A percentile compares a stretch with the other conserved stretches of the same genome.
Conservation (phyloP, 1,140 invertebrate species). For the Rhizoglyphus robini region DNA sequence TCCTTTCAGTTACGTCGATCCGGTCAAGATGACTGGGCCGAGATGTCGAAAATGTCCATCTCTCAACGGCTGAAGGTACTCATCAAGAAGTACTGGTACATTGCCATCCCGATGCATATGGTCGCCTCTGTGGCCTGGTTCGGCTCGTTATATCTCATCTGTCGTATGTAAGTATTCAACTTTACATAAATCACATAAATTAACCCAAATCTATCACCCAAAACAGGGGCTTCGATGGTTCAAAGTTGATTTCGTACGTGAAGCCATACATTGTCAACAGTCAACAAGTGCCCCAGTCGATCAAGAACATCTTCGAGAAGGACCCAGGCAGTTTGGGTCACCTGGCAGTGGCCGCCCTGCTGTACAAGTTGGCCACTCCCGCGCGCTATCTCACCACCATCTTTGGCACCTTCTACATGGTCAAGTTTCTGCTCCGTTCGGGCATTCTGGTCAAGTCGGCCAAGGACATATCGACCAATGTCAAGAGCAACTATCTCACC, state of each 20-base stretch:
- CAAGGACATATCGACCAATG: not conserved
- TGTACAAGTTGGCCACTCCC: conserved; percentile 83
- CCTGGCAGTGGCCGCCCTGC: conserved; percentile 66
- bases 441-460: conserved; percentile 32
- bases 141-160: conserved; percentile 64
- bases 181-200: not conserved
- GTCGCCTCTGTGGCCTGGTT: conserved; percentile 72
- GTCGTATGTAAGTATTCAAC: conserved; percentile 35
- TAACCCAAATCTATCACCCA: conserved; percentile 19
- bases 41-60: conserved; percentile 42
- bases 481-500: not conserved
- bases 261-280: conserved; percentile 36
- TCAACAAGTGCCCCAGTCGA: conserved; percentile 45
- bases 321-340: conserved; percentile 58
- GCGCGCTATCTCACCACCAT: conserved; percentile 75
- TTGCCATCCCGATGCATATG: conserved; percentile 73
- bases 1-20: too few relatives aligned
- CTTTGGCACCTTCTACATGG: conserved; percentile 54
- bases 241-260: conserved; percentile 54
- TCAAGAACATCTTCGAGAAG: conserved; percentile 49
- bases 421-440: conserved; percentile 48
- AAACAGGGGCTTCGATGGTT: conserved; percentile 73
- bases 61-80: conserved; percentile 76
- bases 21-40: not conserved
- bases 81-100: conserved; percentile 87